phyloP scores from a whole-genome alignment of 1,140 invertebrate species.

The Galendromus occidentalis region DNA sequence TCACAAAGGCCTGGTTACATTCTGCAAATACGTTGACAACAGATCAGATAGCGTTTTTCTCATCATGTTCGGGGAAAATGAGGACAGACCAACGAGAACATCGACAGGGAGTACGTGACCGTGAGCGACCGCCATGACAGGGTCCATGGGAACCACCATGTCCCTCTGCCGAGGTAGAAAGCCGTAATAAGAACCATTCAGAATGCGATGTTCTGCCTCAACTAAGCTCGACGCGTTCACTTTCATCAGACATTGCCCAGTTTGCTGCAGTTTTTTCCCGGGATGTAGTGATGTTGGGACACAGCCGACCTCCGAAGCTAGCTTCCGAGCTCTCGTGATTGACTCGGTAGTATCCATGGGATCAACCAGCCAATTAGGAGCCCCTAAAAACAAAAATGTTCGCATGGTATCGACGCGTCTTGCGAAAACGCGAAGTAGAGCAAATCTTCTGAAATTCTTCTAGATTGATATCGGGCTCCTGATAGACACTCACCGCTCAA shows the following conservation, averaged over 20 bases:
- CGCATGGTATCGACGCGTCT: background rate
- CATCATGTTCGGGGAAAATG: background rate
- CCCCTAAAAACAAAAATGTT: background rate
- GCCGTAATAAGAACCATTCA: background rate
- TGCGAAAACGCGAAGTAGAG: background rate
- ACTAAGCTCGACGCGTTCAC: background rate
- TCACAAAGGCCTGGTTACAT: background rate
- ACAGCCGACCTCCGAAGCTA: background rate
- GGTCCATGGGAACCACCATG: background rate
- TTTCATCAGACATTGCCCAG: background rate
- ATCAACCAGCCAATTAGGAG: slow-evolving; percentile 1
- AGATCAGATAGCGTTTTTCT: too few relatives aligned
- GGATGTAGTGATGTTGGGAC: background rate
- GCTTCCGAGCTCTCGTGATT: background rate
- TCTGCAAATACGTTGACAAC: too few relatives aligned
- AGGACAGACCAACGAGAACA: background rate
- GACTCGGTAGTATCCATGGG: background rate
- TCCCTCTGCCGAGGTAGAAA: background rate
- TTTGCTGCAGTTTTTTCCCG: background rate
- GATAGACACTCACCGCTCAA: slow-evolving; percentile 13
- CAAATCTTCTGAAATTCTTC: background rate
- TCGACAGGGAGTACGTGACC: slow-evolving; percentile 1
- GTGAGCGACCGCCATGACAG: background rate
- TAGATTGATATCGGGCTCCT: too few relatives aligned
- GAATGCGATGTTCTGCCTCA: background rate